A percentile compares a stretch with the other conserved stretches of the same genome.
Conservation (phyloP, 2,888 invertebrate genomes). For the Lagria hirta region DNA sequence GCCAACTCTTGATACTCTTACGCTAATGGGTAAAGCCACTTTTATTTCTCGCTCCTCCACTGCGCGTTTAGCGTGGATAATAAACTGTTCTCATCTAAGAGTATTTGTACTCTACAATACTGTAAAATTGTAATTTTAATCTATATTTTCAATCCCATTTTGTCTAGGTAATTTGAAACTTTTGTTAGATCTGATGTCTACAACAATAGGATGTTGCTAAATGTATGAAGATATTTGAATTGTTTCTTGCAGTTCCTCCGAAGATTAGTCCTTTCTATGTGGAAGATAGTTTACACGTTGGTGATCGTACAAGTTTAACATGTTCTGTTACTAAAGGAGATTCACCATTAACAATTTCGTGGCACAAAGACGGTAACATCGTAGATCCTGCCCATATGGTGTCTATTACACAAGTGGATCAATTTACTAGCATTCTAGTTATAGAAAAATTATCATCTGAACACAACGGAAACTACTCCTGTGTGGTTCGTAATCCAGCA, state of each 20-base stretch:
- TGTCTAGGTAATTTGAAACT: too few species aligned
- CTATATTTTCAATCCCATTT: too few species aligned
- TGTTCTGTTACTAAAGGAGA: slow-evolving; percentile 78
- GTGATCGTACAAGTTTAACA: slow-evolving; percentile 72
- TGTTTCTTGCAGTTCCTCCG: slow-evolving; percentile 67
- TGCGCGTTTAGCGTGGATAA: too few species aligned
- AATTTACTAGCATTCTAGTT: slow-evolving; percentile 75
- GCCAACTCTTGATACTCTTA: too few species aligned
- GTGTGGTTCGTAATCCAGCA: slow-evolving; percentile 71
- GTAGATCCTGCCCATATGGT: slow-evolving; percentile 64
- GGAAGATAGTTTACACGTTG: slow-evolving; percentile 69
- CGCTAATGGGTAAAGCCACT: too few species aligned
- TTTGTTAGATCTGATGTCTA: too few species aligned
- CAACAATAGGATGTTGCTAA: too few species aligned
- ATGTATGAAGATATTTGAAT: too few species aligned
- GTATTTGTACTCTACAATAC: too few species aligned
- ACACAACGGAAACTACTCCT: slow-evolving; percentile 78
- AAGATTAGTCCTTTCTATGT: slow-evolving; percentile 75
- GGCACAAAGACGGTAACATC: slow-evolving; percentile 73
- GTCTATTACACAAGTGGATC: slow-evolving; percentile 72
- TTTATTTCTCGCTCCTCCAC: too few species aligned
- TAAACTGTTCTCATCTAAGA: too few species aligned
- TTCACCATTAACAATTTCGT: slow-evolving; percentile 71
- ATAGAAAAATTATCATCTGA: slow-evolving; percentile 74
- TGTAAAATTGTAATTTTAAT: too few species aligned